These are phyloP conservation scores for Ptychobarbus kaznakovi DNA, from an alignment of 2,797 vertebrate genomes.

Conservation along the genomic window DNA sequence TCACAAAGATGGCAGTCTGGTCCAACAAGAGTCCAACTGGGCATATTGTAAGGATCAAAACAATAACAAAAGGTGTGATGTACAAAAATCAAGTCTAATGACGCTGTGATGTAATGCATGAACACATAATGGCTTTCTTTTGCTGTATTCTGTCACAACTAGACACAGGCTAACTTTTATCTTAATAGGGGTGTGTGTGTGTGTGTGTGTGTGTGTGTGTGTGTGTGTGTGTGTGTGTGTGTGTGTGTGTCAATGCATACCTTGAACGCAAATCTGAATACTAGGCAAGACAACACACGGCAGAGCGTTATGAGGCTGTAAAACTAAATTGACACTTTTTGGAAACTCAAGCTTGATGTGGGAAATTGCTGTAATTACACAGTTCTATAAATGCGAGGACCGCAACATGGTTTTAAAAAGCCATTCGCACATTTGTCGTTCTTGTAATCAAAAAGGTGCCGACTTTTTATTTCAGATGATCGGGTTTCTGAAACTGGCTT, in stretches of 20 bases:
- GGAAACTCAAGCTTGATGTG: slow-evolving; percentile 65
- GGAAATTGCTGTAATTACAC: slow-evolving; percentile 67
- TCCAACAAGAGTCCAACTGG: neutral
- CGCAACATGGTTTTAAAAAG: slow-evolving; percentile 19
- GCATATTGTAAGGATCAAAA: neutral
- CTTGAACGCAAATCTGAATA: slow-evolving; percentile 30
- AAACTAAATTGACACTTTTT: slow-evolving; percentile 67
- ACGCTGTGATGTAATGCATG: slow-evolving; percentile 5
- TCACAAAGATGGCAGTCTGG: neutral
- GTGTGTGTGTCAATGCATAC: neutral
- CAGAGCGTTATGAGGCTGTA: slow-evolving; percentile 57
- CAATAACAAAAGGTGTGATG: slow-evolving; percentile 31
- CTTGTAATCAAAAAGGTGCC: slow-evolving; percentile 32
- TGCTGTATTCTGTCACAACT: neutral
- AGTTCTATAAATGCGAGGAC: slow-evolving; percentile 38
- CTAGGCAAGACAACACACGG: slow-evolving; percentile 63
- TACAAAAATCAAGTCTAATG: slow-evolving; percentile 10
- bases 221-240: neutral
- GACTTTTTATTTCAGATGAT: slow-evolving; percentile 42
- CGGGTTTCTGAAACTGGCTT: neutral
- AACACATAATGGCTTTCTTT: neutral
- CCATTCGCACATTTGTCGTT: slow-evolving; percentile 35
- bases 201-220: slow-evolving; percentile 10
- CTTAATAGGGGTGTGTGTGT: slow-evolving; percentile 6
- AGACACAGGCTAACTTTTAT: slow-evolving; percentile 23